These are phyloP conservation scores for Eurytoma adleriae DNA, from an alignment of 2,888 invertebrate species.

Conservation along the genomic window DNA sequence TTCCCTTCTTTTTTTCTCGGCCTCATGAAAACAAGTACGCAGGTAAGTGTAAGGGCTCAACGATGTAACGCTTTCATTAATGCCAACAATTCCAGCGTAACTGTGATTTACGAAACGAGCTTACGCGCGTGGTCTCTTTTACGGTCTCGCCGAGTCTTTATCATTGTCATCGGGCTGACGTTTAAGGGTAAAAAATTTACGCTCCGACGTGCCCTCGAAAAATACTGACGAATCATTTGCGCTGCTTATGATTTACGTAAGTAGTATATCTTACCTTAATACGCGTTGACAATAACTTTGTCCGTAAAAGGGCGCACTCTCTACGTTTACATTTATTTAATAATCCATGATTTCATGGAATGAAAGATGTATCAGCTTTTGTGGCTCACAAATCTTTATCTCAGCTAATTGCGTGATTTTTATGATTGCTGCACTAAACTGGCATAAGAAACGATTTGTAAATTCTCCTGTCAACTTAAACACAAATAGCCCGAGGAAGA, in stretches of 20 bases:
- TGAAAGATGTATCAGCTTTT: constrained; percentile 39
- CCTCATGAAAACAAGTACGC: constrained; percentile 31
- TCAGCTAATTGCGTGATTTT: constrained; percentile 6
- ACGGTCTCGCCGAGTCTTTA: constrained; percentile 54
- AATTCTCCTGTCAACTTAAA: too few species aligned
- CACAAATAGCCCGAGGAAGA: too few species aligned
- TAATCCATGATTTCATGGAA: constrained; percentile 49
- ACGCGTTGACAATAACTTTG: constrained; percentile 55
- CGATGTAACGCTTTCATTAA: constrained; percentile 56
- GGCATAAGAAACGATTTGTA: too few species aligned
- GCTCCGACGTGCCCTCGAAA: constrained; percentile 37
- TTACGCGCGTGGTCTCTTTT: constrained; percentile 45
- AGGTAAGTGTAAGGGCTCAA: constrained; percentile 33
- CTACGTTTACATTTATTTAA: constrained; percentile 53
- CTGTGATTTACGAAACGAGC: constrained; percentile 58
- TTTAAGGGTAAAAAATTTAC: constrained; percentile 57
- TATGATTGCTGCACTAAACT: too few species aligned
- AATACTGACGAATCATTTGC: constrained; percentile 56
- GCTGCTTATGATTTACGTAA: constrained; percentile 48
- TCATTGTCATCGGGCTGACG: constrained; percentile 57
- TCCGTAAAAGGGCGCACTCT: constrained; percentile 38
- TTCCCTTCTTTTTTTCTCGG: constrained; percentile 19
- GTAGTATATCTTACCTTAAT: constrained; percentile 53
- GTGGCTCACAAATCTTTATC: constrained; percentile 14
- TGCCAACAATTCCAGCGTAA: constrained; percentile 53